These are phyloP conservation scores for Pantherophis vulpinus DNA, from an alignment of 2,797 vertebrate genomes.

Conservation along the genomic window DNA sequence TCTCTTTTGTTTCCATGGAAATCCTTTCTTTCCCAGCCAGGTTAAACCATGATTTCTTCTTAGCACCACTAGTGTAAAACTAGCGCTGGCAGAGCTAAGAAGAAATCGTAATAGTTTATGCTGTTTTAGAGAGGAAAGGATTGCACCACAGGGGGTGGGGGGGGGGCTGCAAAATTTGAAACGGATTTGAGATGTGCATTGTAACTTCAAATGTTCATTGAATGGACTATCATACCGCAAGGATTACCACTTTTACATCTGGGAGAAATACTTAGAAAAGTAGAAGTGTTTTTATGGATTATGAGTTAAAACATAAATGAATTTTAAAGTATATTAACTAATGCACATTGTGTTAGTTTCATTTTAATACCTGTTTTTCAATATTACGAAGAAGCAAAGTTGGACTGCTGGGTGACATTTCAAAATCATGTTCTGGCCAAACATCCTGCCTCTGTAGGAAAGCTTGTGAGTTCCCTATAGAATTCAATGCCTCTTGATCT, in stretches of 20 bases:
- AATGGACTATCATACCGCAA: too few species aligned
- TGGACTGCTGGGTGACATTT: constrained; percentile 89
- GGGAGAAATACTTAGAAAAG: not conserved
- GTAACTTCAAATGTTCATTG: too few species aligned
- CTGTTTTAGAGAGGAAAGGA: too few species aligned
- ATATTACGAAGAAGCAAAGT: constrained; percentile 89
- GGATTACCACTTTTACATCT: not conserved
- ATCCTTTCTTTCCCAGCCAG: too few species aligned
- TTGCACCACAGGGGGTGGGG: too few species aligned
- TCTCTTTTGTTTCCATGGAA: too few species aligned
- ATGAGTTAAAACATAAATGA: constrained; percentile 34
- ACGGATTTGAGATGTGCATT: too few species aligned
- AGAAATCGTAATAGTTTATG: too few species aligned
- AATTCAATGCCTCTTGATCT: constrained; percentile 75
- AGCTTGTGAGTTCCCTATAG: constrained; percentile 68
- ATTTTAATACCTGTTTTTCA: constrained; percentile 87
- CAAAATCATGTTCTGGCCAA: constrained; percentile 78
- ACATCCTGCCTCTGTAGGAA: constrained; percentile 68
- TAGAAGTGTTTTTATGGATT: constrained; percentile 34
- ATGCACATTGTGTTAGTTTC: constrained; percentile 7
- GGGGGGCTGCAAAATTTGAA: too few species aligned
- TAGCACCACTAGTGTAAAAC: too few species aligned
- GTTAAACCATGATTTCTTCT: too few species aligned
- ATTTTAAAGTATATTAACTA: constrained; percentile 33
- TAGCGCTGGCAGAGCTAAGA: too few species aligned